A percentile compares a stretch with the other conserved stretches of the same genome.
These are phyloP conservation scores for Brachyhypopomus gauderio DNA, from an alignment of 2,113 vertebrate genomes.

Conservation along the genomic window DNA sequence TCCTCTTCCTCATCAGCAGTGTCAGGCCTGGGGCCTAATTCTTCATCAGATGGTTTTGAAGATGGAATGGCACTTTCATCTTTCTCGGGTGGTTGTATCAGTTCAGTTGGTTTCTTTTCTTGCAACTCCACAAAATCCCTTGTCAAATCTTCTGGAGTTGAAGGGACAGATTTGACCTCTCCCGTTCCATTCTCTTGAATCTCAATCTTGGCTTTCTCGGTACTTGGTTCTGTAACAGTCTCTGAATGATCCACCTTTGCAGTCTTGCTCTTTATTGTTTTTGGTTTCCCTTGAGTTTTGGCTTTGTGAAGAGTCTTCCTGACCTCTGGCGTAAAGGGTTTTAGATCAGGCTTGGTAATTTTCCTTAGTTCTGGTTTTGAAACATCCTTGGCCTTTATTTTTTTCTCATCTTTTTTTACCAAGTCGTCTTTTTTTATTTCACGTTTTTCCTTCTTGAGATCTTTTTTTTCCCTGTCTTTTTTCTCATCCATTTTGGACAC, in stretches of 20 bases:
- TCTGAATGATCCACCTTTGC: conserved; percentile 74
- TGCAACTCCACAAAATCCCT: conserved; percentile 85
- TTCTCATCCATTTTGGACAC: conserved; percentile 94
- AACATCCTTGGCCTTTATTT: conserved; percentile 84
- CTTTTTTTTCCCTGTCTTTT: conserved; percentile 96
- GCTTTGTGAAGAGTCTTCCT: conserved; percentile 95
- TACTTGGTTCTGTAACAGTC: conserved; percentile 54
- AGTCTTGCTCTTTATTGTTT: conserved; percentile 79
- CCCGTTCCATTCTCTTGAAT: conserved; percentile 58
- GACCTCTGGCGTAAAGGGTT: conserved; percentile 94
- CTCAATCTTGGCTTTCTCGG: conserved; percentile 52
- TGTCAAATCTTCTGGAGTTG: conserved; percentile 85
- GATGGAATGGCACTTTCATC: conserved; percentile 42
- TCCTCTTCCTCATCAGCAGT: conserved; percentile 20
- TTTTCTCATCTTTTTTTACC: conserved; percentile 91
- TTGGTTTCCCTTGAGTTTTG: conserved; percentile 85
- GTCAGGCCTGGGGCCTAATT: conserved; percentile 35
- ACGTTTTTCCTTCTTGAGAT: conserved; percentile 84
- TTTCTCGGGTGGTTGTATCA: conserved; percentile 54
- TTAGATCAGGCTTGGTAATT: conserved; percentile 89
- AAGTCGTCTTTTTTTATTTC: conserved; percentile 84
- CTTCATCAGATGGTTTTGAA: conserved; percentile 52
- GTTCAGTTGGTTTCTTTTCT: conserved; percentile 58
- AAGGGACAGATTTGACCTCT: conserved; percentile 73
- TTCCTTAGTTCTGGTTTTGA: conserved; percentile 88